Conservation (phyloP, 2,888 invertebrate genomes). For the Megamerina dolium region DNA sequence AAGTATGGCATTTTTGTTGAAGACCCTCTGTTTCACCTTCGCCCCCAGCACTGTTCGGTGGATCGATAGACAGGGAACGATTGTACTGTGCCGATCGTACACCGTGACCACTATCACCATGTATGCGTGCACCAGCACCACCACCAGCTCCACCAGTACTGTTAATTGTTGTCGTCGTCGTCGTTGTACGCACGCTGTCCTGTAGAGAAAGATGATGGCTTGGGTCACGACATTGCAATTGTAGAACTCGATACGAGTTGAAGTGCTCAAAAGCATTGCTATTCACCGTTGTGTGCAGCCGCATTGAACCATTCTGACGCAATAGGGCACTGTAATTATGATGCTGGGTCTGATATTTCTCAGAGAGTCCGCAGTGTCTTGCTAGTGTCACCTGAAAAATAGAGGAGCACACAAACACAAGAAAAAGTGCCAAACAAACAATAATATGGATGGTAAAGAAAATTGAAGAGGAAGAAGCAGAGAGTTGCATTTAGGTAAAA, state of each 20-base stretch:
- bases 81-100: constrained; percentile 32
- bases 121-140: constrained; percentile 2
- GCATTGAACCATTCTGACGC: constrained; percentile 46
- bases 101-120: constrained; percentile 17
- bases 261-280: constrained; percentile 43
- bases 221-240: constrained; percentile 46
- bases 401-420: constrained; percentile 4
- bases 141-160: constrained; percentile 26
- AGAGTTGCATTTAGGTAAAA: constrained; percentile 1
- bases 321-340: constrained; percentile 45
- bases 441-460: neutral
- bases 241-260: constrained; percentile 42
- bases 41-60: constrained; percentile 17
- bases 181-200: constrained; percentile 45
- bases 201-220: constrained; percentile 46
- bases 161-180: constrained; percentile 36
- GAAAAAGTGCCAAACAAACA: neutral
- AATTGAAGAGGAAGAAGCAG: neutral
- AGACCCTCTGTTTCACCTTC: constrained; percentile 9
- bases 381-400: constrained; percentile 41
- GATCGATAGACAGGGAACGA: constrained; percentile 39
- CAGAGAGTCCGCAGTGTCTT: constrained; percentile 41
- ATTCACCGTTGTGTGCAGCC: constrained; percentile 45
- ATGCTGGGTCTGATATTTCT: constrained; percentile 38
- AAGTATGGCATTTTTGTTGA: constrained; percentile 24